These are phyloP conservation scores for Apomyelois bistriatella DNA, from an alignment of 2,888 invertebrate genomes.

Conservation along the genomic window DNA sequence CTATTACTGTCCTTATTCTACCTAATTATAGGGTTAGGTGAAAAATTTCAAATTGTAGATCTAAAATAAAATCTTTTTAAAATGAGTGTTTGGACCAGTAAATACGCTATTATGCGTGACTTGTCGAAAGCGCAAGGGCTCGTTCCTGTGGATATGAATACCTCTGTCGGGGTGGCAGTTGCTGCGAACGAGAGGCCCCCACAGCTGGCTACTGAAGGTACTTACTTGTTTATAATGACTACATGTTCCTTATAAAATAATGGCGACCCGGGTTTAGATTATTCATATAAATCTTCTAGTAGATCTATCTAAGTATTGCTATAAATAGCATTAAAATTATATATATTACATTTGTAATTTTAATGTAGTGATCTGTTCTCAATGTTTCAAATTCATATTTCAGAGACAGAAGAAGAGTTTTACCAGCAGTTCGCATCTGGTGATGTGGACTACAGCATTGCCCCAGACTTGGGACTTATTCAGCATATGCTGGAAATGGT, in stretches of 20 bases:
- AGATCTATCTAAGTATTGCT: too few relatives aligned
- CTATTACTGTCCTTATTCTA: too few relatives aligned
- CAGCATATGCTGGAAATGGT: constrained; percentile 51
- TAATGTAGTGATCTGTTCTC: neutral
- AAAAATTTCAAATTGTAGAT: too few relatives aligned
- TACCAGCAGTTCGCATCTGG: constrained; percentile 26
- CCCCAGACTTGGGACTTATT: constrained; percentile 47
- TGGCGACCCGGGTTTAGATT: too few relatives aligned
- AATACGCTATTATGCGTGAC: constrained; percentile 44
- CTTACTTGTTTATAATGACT: neutral
- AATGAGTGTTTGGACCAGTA: constrained; percentile 37
- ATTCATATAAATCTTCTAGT: too few relatives aligned
- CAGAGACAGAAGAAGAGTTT: constrained; percentile 50
- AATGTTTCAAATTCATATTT: constrained; percentile 16
- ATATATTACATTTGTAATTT: too few relatives aligned
- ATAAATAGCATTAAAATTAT: too few relatives aligned
- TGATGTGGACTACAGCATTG: constrained; percentile 25
- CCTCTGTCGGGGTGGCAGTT: constrained; percentile 25
- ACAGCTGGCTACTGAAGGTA: constrained; percentile 41
- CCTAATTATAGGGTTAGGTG: too few relatives aligned
- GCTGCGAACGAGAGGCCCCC: constrained; percentile 36
- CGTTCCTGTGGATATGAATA: constrained; percentile 34
- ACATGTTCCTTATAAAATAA: too few relatives aligned
- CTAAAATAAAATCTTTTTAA: neutral
- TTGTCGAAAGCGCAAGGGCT: constrained; percentile 47